Conservation (phyloP, 2,888 invertebrate genomes). For the Xiphydria camelus region DNA sequence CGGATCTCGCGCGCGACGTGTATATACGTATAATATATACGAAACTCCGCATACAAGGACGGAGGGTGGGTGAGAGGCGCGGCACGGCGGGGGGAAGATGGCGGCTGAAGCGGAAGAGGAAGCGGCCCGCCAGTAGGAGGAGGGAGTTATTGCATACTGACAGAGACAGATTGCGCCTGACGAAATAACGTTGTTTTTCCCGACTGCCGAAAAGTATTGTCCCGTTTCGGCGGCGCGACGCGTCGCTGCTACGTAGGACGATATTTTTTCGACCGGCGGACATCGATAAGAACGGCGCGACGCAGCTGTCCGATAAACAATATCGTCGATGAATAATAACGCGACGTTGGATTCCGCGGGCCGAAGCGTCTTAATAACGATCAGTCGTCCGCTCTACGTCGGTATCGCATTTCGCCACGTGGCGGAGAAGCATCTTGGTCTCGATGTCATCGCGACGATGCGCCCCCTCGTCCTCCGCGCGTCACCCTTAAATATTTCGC, state of each 20-base stretch:
- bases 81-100: not conserved
- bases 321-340: constrained; percentile 27
- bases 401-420: too few species aligned
- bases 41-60: too few species aligned
- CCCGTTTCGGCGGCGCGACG: constrained; percentile 4
- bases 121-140: constrained; percentile 8
- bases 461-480: too few species aligned
- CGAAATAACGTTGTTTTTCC: constrained; percentile 33
- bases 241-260: too few species aligned
- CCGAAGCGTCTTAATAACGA: too few species aligned
- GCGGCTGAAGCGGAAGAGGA: not conserved
- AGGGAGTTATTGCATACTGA: constrained; percentile 36
- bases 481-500: too few species aligned
- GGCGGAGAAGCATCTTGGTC: too few species aligned
- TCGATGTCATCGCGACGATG: too few species aligned
- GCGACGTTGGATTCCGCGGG: constrained; percentile 18
- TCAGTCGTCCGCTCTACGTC: too few species aligned
- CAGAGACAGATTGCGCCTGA: constrained; percentile 39
- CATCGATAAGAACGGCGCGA: not conserved
- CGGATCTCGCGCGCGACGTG: too few species aligned
- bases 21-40: too few species aligned
- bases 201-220: constrained; percentile 13
- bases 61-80: constrained; percentile 2
- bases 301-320: constrained; percentile 30
- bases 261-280: too few species aligned